These are phyloP conservation scores for Anas platyrhynchos DNA, from an alignment of 2,113 vertebrate genomes.

Conservation along the genomic window DNA sequence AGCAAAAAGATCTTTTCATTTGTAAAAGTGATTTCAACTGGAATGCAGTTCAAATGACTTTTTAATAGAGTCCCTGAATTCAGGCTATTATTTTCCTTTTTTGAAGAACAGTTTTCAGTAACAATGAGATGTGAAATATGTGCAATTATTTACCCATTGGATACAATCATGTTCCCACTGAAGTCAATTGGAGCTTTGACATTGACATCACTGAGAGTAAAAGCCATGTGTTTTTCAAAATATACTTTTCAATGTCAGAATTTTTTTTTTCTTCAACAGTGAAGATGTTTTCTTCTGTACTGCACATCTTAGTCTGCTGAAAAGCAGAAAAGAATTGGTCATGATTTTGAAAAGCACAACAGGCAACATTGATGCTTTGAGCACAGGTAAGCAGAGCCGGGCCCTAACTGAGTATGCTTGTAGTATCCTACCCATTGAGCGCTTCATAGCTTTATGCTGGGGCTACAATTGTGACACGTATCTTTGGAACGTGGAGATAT, in stretches of 20 bases:
- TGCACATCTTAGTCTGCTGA: neutral
- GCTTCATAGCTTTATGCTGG: neutral
- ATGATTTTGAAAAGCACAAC: neutral
- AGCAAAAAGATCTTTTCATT: slow-evolving; percentile 67
- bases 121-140: slow-evolving; percentile 70
- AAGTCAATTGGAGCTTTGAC: slow-evolving; percentile 60
- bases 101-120: slow-evolving; percentile 72
- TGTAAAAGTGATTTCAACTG: slow-evolving; percentile 72
- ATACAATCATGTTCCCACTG: slow-evolving; percentile 29
- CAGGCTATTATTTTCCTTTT: slow-evolving; percentile 57
- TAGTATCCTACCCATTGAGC: neutral
- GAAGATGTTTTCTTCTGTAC: slow-evolving; percentile 31
- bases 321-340: neutral
- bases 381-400: neutral
- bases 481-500: neutral
- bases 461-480: neutral
- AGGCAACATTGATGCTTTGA: neutral
- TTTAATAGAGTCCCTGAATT: slow-evolving; percentile 73
- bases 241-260: slow-evolving; percentile 41
- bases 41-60: slow-evolving; percentile 73
- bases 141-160: slow-evolving; percentile 63
- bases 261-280: slow-evolving; percentile 16
- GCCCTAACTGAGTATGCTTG: neutral
- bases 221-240: slow-evolving; percentile 33
- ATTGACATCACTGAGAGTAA: slow-evolving; percentile 21